Evolutionary conservation across 1,140 invertebrate species (phyloP).

Genomic region (Heliconius congener): DNA sequence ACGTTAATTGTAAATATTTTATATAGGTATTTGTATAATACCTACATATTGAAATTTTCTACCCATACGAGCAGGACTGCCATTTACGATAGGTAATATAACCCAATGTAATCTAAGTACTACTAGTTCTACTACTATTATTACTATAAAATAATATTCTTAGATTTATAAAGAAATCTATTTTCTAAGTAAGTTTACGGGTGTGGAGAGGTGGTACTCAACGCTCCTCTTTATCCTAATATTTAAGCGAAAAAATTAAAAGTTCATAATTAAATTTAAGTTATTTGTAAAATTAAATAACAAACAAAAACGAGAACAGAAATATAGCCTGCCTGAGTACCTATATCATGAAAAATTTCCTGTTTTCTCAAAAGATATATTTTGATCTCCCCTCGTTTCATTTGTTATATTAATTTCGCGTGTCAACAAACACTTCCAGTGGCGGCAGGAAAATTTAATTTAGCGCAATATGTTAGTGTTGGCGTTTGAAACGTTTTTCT

Average conservation of each 20-base stretch:
- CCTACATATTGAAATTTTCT: too few species aligned
- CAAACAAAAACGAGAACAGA: background rate
- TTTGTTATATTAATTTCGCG: constrained; percentile 71
- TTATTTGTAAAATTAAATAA: background rate
- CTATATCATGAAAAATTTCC: constrained; percentile 40
- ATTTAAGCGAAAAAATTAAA: too few species aligned
- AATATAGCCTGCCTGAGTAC: background rate
- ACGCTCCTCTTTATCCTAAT: too few species aligned
- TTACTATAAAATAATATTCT: background rate
- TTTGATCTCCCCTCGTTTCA: constrained; percentile 53
- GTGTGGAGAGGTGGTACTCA: too few species aligned
- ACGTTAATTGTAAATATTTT: too few species aligned
- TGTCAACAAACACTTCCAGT: constrained; percentile 66
- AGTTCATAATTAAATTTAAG: background rate
- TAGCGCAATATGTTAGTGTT: constrained; percentile 39
- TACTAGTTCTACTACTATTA: too few species aligned
- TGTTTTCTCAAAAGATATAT: constrained; percentile 44
- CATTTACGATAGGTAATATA: background rate
- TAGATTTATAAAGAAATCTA: background rate
- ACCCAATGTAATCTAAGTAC: background rate
- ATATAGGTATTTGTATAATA: too few species aligned
- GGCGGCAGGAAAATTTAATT: constrained; percentile 46
- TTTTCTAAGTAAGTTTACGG: too few species aligned
- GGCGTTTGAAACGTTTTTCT: background rate
- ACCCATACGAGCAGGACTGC: background rate